Percentiles rank a stretch among this genome's conserved stretches.
Evolutionary conservation across 30 jellyfish, hydroid and myxozoan species (phyloP).

Genomic region (Nemopilema nomurai): DNA sequence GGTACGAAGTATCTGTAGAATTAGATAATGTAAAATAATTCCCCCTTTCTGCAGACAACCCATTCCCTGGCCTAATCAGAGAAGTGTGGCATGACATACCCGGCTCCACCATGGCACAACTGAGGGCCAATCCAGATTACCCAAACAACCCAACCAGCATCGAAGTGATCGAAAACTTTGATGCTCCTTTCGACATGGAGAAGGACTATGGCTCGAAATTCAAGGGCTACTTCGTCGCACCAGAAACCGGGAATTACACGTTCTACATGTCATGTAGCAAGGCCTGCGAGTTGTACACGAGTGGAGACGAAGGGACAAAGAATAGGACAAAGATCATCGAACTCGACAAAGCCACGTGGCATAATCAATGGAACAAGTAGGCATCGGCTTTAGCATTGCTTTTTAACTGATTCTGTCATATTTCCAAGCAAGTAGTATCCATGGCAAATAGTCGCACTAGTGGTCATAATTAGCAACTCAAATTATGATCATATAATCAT

Average conservation of each 20-base stretch:
- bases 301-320: constrained; percentile 82
- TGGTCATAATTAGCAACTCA: too few species aligned
- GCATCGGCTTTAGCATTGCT: neutral
- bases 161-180: constrained; percentile 93
- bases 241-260: constrained; percentile 96
- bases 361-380: constrained; percentile 96
- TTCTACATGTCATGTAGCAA: constrained; percentile 89
- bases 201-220: constrained; percentile 89
- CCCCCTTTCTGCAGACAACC: constrained; percentile 73
- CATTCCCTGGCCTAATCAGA: constrained; percentile 96
- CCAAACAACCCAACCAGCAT: constrained; percentile 92
- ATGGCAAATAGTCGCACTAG: too few species aligned
- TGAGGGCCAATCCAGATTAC: constrained; percentile 79
- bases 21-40: too few species aligned
- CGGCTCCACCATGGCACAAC: constrained; percentile 72
- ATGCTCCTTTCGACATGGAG: constrained; percentile 95
- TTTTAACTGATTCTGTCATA: neutral
- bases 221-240: constrained; percentile 95
- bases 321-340: constrained; percentile 75
- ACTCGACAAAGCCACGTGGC: constrained; percentile 87
- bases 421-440: too few species aligned
- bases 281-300: constrained; percentile 80
- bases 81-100: constrained; percentile 95
- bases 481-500: too few species aligned
- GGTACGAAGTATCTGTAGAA: too few species aligned